Conservation (phyloP, 2,888 invertebrate species). For the Polydrusus cervinus region DNA sequence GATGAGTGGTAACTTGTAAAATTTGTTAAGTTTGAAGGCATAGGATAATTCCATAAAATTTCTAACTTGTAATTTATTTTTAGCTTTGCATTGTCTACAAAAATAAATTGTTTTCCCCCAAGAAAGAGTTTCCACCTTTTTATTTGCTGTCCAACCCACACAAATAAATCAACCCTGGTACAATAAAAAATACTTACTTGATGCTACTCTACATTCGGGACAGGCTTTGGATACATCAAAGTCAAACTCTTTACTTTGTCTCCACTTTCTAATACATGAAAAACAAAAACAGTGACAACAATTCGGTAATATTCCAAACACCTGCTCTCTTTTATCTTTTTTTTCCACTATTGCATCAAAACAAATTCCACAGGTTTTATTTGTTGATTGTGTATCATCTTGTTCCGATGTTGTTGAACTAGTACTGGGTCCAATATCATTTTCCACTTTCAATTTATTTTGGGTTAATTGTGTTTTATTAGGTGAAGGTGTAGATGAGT, state of each 20-base stretch:
- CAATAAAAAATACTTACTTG: slow-evolving; percentile 54
- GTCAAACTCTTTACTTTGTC: slow-evolving; percentile 61
- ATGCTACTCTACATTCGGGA: slow-evolving; percentile 60
- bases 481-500: neutral
- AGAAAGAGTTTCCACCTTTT: no score
- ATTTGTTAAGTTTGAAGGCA: no score
- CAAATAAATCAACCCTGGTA: no score
- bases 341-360: slow-evolving; percentile 59
- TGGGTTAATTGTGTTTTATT: neutral
- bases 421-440: slow-evolving; percentile 54
- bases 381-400: slow-evolving; percentile 54
- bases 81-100: no score
- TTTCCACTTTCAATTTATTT: slow-evolving; percentile 19
- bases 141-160: no score
- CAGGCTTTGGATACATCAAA: slow-evolving; percentile 60
- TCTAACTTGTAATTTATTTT: no score
- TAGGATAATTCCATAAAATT: no score
- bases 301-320: slow-evolving; percentile 61
- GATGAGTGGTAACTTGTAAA: no score
- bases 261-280: slow-evolving; percentile 60
- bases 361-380: slow-evolving; percentile 61
- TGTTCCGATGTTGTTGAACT: slow-evolving; percentile 52
- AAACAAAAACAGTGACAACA: slow-evolving; percentile 63
- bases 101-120: no score
- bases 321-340: slow-evolving; percentile 54